phyloP scores from a whole-genome alignment of 2,113 vertebrate species.

The Pseudopipra pipra region DNA sequence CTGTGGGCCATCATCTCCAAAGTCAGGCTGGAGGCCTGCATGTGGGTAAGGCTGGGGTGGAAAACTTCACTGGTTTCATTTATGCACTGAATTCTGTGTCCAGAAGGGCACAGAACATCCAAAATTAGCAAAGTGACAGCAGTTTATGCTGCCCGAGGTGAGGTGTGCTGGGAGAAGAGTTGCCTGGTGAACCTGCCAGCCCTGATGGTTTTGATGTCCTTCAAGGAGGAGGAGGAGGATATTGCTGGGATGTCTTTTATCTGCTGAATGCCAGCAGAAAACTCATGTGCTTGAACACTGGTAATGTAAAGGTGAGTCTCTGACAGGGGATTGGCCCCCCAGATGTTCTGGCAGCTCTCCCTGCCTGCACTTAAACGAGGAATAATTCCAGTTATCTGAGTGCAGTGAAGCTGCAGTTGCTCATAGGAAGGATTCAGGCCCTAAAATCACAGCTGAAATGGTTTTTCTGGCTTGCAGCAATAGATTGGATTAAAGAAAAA shows the following conservation, averaged over 20 bases:
- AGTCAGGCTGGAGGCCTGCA: conserved; percentile 98
- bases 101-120: not conserved
- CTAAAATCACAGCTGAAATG: not conserved
- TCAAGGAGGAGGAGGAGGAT: not conserved
- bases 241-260: not conserved
- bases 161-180: not conserved
- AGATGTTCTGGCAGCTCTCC: not conserved
- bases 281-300: not conserved
- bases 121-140: not conserved
- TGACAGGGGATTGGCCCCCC: not conserved
- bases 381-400: not conserved
- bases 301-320: not conserved
- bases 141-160: not conserved
- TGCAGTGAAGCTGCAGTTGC: not conserved
- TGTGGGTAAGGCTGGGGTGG: conserved; percentile 89
- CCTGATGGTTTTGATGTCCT: not conserved
- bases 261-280: not conserved
- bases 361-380: not conserved
- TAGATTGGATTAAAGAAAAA: not conserved
- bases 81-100: rapidly evolving
- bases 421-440: not conserved
- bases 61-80: not conserved
- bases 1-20: conserved; percentile 97
- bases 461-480: not conserved
- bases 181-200: not conserved